Base-by-base conservation (phyloP, 2,888 invertebrate species). In the Eupelmus urozonus region DNA sequence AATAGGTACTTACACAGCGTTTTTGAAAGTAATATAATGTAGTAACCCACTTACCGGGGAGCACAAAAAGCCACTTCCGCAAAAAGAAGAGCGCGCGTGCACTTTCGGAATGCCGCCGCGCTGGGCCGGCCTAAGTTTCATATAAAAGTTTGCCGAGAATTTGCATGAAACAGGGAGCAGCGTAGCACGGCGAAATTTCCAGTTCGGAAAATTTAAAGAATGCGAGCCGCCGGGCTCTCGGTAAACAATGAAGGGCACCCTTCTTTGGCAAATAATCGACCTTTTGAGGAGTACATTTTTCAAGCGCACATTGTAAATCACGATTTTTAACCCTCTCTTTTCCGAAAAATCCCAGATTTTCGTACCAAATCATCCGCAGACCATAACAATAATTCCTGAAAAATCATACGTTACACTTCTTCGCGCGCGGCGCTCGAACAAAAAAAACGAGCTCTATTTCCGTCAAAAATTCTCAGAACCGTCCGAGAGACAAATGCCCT, bases 381-480 rank as follows among this genome's bases (percentile, higher is more conserved):
- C 34, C 34, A 34, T 34, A n/a, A n/a, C n/a, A n/a, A n/a, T n/a
- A n/a, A n/a, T n/a, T n/a, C n/a, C n/a, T 9, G 34, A 34, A 5
- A 34, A 34, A 34, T 34, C 34, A 34, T 34, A 34, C 34, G 9
- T 34, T 34, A 3, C 3, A 34, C 34, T 34, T 34, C 9, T 34
- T 34, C 34, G 3, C 9, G 34, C 34, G 9, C 34, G 9, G 5
- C 9, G 34, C 9, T 34, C 9, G 45, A 45, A 45, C 4, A 45
- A 60, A 40, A 18, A 60, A 40, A 60, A 49, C 16, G 16, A 34
- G 13, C 1, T 53, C n/a, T 63, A 23, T 40, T 16, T 42, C 27
- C 34, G 25, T 72, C 71, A 72, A 72, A 72, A 45, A 72, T 72
- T 55, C 53, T 63, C 63, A 9, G n/a, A 3, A 45, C 45, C 16